Conservation (phyloP, 1,140 invertebrate species). For the Pachyrhynchus sulphureomaculatus region DNA sequence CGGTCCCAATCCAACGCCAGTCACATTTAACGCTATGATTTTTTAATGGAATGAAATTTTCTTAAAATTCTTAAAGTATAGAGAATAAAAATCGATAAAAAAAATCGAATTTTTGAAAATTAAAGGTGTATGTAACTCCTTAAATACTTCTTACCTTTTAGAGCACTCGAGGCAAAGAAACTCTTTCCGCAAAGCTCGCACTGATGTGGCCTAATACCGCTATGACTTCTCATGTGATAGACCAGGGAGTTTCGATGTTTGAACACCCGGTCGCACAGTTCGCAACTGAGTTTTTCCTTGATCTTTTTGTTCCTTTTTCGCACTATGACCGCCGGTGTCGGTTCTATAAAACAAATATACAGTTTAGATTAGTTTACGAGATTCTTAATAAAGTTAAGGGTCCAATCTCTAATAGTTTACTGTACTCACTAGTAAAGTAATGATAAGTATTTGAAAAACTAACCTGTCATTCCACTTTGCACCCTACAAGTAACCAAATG, state of each 20-base stretch:
- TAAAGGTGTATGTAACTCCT: too few species aligned
- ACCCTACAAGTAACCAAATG: conserved; percentile 47
- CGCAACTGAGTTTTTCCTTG: conserved; percentile 56
- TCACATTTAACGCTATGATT: too few species aligned
- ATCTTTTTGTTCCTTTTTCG: conserved; percentile 39
- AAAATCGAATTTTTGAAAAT: too few species aligned
- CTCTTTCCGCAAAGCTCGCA: conserved; percentile 80
- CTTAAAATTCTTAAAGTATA: too few species aligned
- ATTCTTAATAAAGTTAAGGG: too few species aligned
- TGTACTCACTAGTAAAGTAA: too few species aligned
- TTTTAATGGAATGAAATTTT: too few species aligned
- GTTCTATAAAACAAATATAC: conserved; percentile 5
- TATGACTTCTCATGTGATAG: conserved; percentile 81
- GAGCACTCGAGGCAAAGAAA: conserved; percentile 76
- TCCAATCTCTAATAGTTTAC: too few species aligned
- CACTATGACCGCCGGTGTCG: conserved; percentile 26
- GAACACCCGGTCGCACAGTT: conserved; percentile 72
- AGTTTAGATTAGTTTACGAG: too few species aligned
- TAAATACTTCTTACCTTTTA: conserved; percentile 64
- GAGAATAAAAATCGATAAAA: too few species aligned
- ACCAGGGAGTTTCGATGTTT: conserved; percentile 80
- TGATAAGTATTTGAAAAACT: not conserved
- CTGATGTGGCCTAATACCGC: conserved; percentile 71
- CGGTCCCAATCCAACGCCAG: too few species aligned
- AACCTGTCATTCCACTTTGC: conserved; percentile 50